phyloP scores from a whole-genome alignment of 2,888 invertebrate species.

The Aphrophora alni region DNA sequence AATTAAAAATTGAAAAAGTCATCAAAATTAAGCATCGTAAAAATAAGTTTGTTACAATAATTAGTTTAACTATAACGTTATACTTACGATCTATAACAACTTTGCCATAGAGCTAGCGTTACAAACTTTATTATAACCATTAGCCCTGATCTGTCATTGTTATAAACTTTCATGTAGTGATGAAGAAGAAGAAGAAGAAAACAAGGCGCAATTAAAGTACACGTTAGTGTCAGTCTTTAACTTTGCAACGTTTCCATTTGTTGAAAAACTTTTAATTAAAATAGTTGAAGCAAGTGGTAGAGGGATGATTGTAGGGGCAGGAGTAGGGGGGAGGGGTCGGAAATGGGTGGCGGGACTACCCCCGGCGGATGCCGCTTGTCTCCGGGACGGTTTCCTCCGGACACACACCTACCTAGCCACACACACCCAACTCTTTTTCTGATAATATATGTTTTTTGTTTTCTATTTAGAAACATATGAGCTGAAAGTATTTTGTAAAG shows the following conservation, averaged over 20 bases:
- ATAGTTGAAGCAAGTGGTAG: slow-evolving; percentile 9
- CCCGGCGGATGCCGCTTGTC: slow-evolving; percentile 36
- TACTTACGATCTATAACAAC: too few relatives aligned
- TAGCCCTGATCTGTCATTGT: not conserved
- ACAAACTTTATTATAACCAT: not conserved
- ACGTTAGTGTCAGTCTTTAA: not conserved
- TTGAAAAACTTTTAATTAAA: slow-evolving; percentile 6
- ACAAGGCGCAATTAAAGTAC: not conserved
- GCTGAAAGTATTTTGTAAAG: not conserved
- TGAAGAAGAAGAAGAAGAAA: not conserved
- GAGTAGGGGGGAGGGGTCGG: not conserved
- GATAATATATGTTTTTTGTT: slow-evolving; percentile 9
- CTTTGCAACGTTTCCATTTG: not conserved
- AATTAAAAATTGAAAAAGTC: too few relatives aligned
- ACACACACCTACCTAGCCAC: slow-evolving; percentile 11
- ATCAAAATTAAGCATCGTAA: too few relatives aligned
- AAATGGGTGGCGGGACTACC: not conserved
- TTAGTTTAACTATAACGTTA: too few relatives aligned
- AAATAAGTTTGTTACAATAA: too few relatives aligned
- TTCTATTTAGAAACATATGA: not conserved
- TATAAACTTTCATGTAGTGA: not conserved
- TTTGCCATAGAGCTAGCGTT: not conserved
- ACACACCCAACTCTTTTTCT: slow-evolving; percentile 14
- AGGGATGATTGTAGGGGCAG: not conserved
- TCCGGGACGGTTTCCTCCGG: slow-evolving; percentile 37